phyloP scores from a whole-genome alignment of 2,113 vertebrate genomes.

The Perccottus glenii region DNA sequence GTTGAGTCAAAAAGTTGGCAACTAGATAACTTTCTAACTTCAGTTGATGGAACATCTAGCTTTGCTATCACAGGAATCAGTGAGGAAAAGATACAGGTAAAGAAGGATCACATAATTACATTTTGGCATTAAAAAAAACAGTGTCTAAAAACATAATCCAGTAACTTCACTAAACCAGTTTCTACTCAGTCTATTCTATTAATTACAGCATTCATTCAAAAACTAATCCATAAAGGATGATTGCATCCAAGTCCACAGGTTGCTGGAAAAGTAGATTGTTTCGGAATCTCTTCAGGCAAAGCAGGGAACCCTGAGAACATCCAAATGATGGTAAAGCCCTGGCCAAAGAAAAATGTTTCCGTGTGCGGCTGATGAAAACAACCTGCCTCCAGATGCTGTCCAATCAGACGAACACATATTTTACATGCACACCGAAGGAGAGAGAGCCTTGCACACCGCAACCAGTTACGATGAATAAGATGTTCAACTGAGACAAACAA shows the following conservation, averaged over 20 bases:
- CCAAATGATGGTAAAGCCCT: slow-evolving; percentile 43
- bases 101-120: slow-evolving; percentile 32
- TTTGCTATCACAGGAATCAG: slow-evolving; percentile 32
- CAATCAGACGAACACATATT: slow-evolving; percentile 41
- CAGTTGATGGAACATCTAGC: slow-evolving; percentile 29
- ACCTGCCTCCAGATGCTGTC: slow-evolving; percentile 69
- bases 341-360: slow-evolving; percentile 47
- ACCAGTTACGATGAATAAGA: slow-evolving; percentile 30
- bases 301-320: slow-evolving; percentile 54
- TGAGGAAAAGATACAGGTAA: not conserved
- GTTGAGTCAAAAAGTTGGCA: slow-evolving; percentile 58
- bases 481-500: slow-evolving; percentile 31
- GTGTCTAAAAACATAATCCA: not conserved
- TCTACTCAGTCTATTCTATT: slow-evolving; percentile 5
- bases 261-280: slow-evolving; percentile 1
- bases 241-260: not conserved
- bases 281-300: slow-evolving; percentile 34
- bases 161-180: not conserved
- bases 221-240: slow-evolving; percentile 27
- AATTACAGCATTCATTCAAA: slow-evolving; percentile 29
- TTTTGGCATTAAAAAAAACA: not conserved
- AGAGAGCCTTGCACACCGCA: slow-evolving; percentile 31
- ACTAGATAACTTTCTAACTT: slow-evolving; percentile 41
- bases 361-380: slow-evolving; percentile 47
- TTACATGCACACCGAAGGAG: slow-evolving; percentile 27